A percentile compares a stretch with the other conserved stretches of the same genome.
Evolutionary conservation across 2,888 invertebrate genomes (phyloP).

Genomic region (Eupsilia transversa): DNA sequence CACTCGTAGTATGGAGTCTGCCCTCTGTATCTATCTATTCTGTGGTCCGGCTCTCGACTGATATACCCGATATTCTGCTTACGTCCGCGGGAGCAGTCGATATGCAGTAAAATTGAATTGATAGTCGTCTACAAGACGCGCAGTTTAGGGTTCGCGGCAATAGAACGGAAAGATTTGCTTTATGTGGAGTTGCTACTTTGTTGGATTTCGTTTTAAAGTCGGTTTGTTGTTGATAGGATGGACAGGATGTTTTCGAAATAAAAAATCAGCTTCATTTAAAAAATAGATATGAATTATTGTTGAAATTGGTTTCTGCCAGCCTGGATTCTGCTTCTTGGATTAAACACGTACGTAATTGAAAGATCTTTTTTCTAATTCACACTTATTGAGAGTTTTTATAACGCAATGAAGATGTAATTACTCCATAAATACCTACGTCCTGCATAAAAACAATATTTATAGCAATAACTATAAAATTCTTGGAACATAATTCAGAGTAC

Average conservation of each 20-base stretch:
- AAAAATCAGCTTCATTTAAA: neutral
- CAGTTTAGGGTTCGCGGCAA: constrained; percentile 61
- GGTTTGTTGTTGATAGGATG: constrained; percentile 33
- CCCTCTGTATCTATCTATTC: constrained; percentile 26
- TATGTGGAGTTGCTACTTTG: constrained; percentile 60
- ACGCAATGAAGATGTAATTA: neutral
- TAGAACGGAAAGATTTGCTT: constrained; percentile 56
- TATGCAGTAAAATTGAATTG: constrained; percentile 77
- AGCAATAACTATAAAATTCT: constrained; percentile 30
- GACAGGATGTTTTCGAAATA: constrained; percentile 5
- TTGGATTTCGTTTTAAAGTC: constrained; percentile 45
- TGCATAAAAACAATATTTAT: constrained; percentile 19
- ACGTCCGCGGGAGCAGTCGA: constrained; percentile 68
- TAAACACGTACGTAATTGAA: neutral
- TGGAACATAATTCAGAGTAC: constrained; percentile 22
- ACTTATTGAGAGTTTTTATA: neutral
- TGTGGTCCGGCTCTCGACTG: constrained; percentile 30
- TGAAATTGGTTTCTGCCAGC: neutral
- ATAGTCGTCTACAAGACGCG: constrained; percentile 60
- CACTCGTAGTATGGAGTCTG: no score
- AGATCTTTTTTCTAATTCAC: constrained; percentile 3
- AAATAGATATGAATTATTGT: neutral
- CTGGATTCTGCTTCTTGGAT: neutral
- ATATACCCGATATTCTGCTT: constrained; percentile 66
- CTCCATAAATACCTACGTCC: neutral